Base-by-base conservation (phyloP, 2,113 vertebrate species). In the Anguilla rostrata region DNA sequence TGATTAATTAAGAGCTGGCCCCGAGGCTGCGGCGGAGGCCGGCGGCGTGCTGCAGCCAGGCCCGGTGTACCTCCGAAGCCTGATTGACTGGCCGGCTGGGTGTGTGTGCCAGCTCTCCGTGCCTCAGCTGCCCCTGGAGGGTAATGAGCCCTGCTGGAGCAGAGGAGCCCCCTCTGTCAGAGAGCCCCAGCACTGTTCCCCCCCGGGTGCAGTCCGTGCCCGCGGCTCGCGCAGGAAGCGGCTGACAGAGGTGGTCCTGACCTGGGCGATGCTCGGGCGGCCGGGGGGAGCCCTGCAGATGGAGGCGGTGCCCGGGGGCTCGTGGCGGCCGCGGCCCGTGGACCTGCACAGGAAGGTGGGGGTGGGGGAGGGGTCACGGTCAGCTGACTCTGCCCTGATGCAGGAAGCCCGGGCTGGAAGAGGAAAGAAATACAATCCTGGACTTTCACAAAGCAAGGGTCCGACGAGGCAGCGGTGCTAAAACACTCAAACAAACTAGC, bases 401-500 rank as follows among this genome's bases (percentile, higher is more conserved):
- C 96, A 96, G 97, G 96, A 97, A 97, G 94, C 92, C 91, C 90
- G 92, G 94, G 97, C 95, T 96, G 96, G 96, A 96, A 95, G 95
- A 96, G 96, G 96, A 97, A 97, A 97, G 96, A 97, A 96, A 97
- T 95, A 97, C 96, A 97, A 97, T 96, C 95, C 96, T 91, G 92
- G 91, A 90, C 90, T 94, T 93, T 94, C 84, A 91, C 91, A 91
- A 92, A 94, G 92, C 90, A 87, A 91, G 92, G 90, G 89, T 89
- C 91, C 91, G 86, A 89, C 91, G 94, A 94, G 89, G 85, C 87
- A 22, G 39, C 66, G 5, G 84, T 84, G 91, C 88, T 93, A 92
- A 94, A 94, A 93, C 86, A 92, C 90, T 94, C 87, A 91, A 95
- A 94, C 92, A 93, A 89, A 90, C 86, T 22, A 41, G 83, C 91